A percentile compares a stretch with the other conserved stretches of the same genome.
Conservation (phyloP, 2,113 vertebrate species). For the Mesocricetus auratus region DNA sequence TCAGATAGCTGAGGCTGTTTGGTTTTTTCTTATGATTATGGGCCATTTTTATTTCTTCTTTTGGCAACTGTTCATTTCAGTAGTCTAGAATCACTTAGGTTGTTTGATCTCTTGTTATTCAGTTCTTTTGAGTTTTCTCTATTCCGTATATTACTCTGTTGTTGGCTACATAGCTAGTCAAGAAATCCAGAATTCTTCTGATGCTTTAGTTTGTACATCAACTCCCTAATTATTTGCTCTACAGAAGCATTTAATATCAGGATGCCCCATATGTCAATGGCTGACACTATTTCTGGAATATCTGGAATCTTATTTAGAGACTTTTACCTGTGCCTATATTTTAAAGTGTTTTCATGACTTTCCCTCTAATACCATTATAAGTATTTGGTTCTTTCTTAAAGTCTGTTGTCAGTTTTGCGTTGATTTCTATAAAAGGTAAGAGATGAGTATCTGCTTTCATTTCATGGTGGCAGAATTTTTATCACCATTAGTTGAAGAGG, state of each 20-base stretch:
- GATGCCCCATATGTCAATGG: not conserved
- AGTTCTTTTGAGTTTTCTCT: not conserved
- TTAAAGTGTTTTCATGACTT: not conserved
- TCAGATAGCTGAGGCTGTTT: not conserved
- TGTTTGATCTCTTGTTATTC: not conserved
- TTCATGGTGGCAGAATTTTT: not conserved
- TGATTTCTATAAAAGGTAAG: not conserved
- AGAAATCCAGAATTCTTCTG: not conserved
- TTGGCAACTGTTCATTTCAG: not conserved
- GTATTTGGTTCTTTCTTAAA: not conserved
- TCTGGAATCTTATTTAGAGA: not conserved
- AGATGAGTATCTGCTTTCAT: not conserved
- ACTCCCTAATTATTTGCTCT: not conserved
- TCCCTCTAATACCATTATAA: not conserved
- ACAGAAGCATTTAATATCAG: not conserved
- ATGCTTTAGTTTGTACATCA: not conserved
- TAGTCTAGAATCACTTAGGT: not conserved
- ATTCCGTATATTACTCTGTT: not conserved
- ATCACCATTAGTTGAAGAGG: not conserved
- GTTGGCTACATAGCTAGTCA: not conserved
- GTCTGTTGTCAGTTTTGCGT: not conserved
- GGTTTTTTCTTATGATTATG: too few species aligned
- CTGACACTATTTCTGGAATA: too few species aligned
- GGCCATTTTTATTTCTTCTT: not conserved
- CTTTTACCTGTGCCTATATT: not conserved